These are phyloP conservation scores for Toxotes chatareus DNA, from an alignment of 2,113 vertebrate species.

Conservation along the genomic window DNA sequence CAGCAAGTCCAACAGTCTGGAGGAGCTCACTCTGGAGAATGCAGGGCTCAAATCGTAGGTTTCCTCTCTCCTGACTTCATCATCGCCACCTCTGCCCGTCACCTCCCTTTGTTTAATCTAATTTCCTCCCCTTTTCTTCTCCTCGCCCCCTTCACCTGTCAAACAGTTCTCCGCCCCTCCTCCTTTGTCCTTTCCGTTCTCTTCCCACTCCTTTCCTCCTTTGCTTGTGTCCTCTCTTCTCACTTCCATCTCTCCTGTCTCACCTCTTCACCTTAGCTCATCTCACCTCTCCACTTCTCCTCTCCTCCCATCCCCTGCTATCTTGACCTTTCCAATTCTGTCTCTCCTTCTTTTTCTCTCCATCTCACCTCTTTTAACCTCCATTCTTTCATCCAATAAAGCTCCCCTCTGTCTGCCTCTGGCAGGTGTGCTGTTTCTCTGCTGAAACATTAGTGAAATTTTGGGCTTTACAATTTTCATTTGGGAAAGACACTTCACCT, in stretches of 20 bases:
- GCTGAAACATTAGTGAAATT: constrained; percentile 32
- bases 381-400: constrained; percentile 35
- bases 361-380: constrained; percentile 45
- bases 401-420: constrained; percentile 15
- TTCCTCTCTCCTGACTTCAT: constrained; percentile 23
- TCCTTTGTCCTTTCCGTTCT: no score
- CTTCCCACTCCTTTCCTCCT: no score
- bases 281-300: constrained; percentile 31
- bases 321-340: constrained; percentile 62
- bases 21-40: constrained; percentile 93
- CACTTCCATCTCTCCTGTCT: neutral
- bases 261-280: no score
- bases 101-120: constrained; percentile 27
- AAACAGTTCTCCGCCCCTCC: no score
- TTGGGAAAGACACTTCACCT: constrained; percentile 25
- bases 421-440: constrained; percentile 18
- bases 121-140: constrained; percentile 34
- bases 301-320: constrained; percentile 25
- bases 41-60: constrained; percentile 92
- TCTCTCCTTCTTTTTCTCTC: constrained; percentile 9
- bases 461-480: constrained; percentile 30
- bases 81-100: constrained; percentile 12
- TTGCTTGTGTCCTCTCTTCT: no score
- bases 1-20: constrained; percentile 92
- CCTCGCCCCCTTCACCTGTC: constrained; percentile 10